Evolutionary conservation across 2,113 vertebrate species (phyloP).

Genomic region (Bostrychus sinensis): DNA sequence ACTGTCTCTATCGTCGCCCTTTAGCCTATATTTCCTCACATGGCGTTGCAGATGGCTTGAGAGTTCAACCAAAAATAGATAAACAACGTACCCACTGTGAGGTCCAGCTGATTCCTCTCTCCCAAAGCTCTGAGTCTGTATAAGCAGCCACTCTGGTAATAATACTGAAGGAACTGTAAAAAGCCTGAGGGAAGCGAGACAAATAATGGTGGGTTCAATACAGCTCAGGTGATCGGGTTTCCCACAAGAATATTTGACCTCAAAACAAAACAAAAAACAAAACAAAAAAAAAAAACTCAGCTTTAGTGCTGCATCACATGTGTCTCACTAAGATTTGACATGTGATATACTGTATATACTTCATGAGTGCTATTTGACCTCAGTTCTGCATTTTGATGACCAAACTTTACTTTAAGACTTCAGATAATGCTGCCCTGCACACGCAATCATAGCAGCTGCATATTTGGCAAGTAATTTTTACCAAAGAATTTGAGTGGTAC

Average conservation of each 20-base stretch:
- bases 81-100: constrained; percentile 90
- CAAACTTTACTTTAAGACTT: neutral
- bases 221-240: neutral
- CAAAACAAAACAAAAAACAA: no score
- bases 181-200: constrained; percentile 81
- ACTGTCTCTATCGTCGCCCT: constrained; percentile 44
- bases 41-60: constrained; percentile 39
- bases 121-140: constrained; percentile 93
- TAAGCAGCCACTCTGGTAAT: constrained; percentile 97
- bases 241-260: no score
- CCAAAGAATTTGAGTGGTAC: no score
- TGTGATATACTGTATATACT: neutral
- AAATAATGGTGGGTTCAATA: neutral
- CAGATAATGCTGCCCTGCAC: no score
- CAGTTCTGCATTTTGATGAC: constrained; percentile 5
- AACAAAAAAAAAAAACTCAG: no score
- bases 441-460: no score
- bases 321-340: neutral
- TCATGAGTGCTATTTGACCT: neutral
- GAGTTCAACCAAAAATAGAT: constrained; percentile 60
- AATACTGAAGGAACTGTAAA: constrained; percentile 97
- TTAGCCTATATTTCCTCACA: constrained; percentile 49
- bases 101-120: constrained; percentile 94
- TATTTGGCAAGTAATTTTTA: no score
- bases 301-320: neutral